phyloP scores from a whole-genome alignment of 1,140 invertebrate species.

The Argopecten irradians region DNA sequence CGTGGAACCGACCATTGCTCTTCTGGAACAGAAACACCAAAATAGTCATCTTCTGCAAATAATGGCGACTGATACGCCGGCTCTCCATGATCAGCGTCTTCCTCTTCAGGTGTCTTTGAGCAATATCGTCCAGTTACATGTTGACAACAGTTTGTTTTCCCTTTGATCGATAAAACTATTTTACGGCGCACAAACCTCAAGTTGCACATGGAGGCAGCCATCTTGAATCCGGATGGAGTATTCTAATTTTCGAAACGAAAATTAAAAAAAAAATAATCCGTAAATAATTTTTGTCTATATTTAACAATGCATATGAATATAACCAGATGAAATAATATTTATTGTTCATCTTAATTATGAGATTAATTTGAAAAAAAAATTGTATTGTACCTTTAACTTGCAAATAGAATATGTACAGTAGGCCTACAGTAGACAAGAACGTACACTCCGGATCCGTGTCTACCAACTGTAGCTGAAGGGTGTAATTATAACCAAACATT shows the following conservation, averaged over 20 bases:
- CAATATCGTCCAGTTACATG: not conserved
- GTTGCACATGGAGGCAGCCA: not conserved
- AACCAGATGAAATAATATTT: too few relatives aligned
- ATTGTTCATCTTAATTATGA: too few relatives aligned
- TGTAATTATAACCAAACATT: too few relatives aligned
- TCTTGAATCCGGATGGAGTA: not conserved
- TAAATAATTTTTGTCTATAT: too few relatives aligned
- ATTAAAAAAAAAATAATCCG: too few relatives aligned
- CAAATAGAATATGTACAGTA: too few relatives aligned
- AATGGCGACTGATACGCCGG: not conserved
- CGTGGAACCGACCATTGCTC: not conserved
- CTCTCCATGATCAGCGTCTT: not conserved
- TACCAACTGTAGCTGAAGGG: too few relatives aligned
- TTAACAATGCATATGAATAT: too few relatives aligned
- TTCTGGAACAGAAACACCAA: not conserved
- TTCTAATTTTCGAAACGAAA: not conserved
- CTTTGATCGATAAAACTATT: not conserved
- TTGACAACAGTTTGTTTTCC: not conserved
- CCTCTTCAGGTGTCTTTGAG: not conserved
- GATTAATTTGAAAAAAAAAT: too few relatives aligned
- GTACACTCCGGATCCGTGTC: too few relatives aligned
- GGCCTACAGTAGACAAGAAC: too few relatives aligned
- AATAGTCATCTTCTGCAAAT: not conserved
- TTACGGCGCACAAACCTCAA: not conserved
- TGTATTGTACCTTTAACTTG: too few relatives aligned